Evolutionary conservation across 2,888 invertebrate genomes (phyloP).

Genomic region (Ectemnius lituratus): DNA sequence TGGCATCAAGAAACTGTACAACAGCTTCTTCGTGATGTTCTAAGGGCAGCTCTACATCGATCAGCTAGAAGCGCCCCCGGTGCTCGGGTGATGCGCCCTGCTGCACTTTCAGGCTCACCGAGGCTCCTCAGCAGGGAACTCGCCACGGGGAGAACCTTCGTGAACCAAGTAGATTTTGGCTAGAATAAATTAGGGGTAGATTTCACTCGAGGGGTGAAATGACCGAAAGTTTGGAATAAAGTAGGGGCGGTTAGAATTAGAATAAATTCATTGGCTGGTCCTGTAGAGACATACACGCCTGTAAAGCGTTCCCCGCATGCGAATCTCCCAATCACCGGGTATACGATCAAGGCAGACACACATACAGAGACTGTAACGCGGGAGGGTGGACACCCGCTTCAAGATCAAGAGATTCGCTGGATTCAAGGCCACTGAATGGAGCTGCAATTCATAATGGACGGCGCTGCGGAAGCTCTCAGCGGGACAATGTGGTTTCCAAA

Average conservation of each 20-base stretch:
- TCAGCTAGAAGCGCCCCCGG: conserved; percentile 41
- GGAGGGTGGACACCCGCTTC: too few relatives aligned
- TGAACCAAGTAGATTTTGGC: conserved; percentile 42
- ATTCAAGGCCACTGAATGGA: conserved; percentile 64
- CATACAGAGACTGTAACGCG: too few relatives aligned
- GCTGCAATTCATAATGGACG: conserved; percentile 73
- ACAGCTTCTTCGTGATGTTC: conserved; percentile 92
- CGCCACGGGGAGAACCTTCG: conserved; percentile 29
- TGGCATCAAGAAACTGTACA: conserved; percentile 91
- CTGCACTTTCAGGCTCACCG: conserved; percentile 41
- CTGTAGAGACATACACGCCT: conserved; percentile 1
- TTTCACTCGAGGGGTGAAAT: conserved; percentile 15
- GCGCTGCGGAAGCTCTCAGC: conserved; percentile 69
- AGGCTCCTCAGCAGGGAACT: conserved; percentile 34
- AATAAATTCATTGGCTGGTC: conserved; percentile 31
- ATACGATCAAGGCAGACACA: too few relatives aligned
- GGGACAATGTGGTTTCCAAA: conserved; percentile 71
- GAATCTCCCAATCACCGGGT: conserved; percentile 19
- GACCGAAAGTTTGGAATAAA: conserved; percentile 17
- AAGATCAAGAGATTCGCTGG: not conserved
- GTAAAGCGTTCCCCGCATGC: conserved; percentile 43
- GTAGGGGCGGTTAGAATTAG: conserved; percentile 19
- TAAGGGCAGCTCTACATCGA: conserved; percentile 79
- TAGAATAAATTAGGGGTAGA: conserved; percentile 11
- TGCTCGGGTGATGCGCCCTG: conserved; percentile 58